These are phyloP conservation scores for Zaprionus davidi DNA, from an alignment of 1,140 invertebrate genomes.

Conservation along the genomic window DNA sequence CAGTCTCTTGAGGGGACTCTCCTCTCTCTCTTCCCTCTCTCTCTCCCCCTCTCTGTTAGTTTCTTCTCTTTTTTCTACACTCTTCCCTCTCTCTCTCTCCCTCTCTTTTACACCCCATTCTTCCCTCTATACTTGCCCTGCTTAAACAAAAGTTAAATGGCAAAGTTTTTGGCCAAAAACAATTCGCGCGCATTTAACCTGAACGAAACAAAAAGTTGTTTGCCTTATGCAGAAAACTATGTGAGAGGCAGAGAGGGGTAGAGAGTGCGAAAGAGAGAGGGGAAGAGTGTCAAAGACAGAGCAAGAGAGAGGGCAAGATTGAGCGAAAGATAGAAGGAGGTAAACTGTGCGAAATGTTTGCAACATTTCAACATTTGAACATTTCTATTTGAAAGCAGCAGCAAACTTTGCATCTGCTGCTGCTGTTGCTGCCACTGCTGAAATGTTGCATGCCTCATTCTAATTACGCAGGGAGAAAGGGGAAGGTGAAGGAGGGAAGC, in stretches of 20 bases:
- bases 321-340: neutral
- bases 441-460: constrained; percentile 49
- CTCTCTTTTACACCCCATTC: neutral
- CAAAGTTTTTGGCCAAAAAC: constrained; percentile 76
- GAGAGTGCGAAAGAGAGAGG: neutral
- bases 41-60: too few species aligned
- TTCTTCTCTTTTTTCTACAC: neutral
- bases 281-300: constrained; percentile 4
- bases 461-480: constrained; percentile 38
- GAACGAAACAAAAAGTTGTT: constrained; percentile 79
- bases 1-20: constrained; percentile 23
- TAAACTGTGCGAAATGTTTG: constrained; percentile 50
- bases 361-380: constrained; percentile 60
- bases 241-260: neutral
- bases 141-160: constrained; percentile 81
- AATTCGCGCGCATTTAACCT: constrained; percentile 81
- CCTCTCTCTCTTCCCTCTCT: neutral
- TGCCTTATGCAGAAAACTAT: constrained; percentile 10
- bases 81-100: neutral
- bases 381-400: constrained; percentile 62
- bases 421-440: constrained; percentile 20
- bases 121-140: neutral
- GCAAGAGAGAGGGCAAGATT: neutral
- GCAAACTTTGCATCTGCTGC: constrained; percentile 50
- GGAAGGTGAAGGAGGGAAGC: neutral